These are phyloP conservation scores for Tinea trinotella DNA, from an alignment of 2,888 invertebrate species.

Conservation along the genomic window DNA sequence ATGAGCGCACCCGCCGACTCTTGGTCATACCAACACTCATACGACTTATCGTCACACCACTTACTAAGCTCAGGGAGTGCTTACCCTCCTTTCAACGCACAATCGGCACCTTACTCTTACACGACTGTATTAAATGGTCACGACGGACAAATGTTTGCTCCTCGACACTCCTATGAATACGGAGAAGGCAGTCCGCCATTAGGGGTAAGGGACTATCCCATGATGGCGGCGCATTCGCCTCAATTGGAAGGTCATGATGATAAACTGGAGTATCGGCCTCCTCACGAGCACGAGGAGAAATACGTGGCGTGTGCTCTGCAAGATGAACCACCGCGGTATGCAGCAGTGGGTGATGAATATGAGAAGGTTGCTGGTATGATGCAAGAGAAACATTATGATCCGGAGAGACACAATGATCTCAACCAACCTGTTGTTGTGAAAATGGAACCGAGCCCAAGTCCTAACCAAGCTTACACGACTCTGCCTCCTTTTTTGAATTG, in stretches of 20 bases:
- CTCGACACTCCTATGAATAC: slow-evolving; percentile 74
- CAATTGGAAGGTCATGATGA: slow-evolving; percentile 70
- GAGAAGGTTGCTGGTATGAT: slow-evolving; percentile 72
- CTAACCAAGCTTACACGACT: slow-evolving; percentile 74
- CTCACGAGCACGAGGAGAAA: slow-evolving; percentile 61
- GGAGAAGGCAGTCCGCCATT: slow-evolving; percentile 75
- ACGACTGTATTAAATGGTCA: slow-evolving; percentile 80
- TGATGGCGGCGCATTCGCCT: slow-evolving; percentile 76
- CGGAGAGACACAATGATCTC: slow-evolving; percentile 56
- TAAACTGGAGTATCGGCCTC: slow-evolving; percentile 50
- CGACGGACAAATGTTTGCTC: slow-evolving; percentile 81
- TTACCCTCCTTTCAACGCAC: slow-evolving; percentile 76
- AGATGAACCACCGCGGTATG: slow-evolving; percentile 70
- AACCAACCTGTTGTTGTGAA: slow-evolving; percentile 67
- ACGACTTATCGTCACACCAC: slow-evolving; percentile 83
- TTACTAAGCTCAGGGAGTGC: slow-evolving; percentile 76
- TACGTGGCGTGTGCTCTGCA: slow-evolving; percentile 61
- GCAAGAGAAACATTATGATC: slow-evolving; percentile 61
- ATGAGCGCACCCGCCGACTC: slow-evolving; percentile 80
- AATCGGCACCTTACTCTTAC: slow-evolving; percentile 74
- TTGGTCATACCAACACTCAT: slow-evolving; percentile 85
- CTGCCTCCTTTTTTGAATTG: slow-evolving; percentile 86
- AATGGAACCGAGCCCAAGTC: slow-evolving; percentile 63
- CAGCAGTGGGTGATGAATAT: slow-evolving; percentile 73
- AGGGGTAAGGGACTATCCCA: slow-evolving; percentile 76